phyloP scores from a whole-genome alignment of 2,113 vertebrate genomes.

The Indicator maculatus region DNA sequence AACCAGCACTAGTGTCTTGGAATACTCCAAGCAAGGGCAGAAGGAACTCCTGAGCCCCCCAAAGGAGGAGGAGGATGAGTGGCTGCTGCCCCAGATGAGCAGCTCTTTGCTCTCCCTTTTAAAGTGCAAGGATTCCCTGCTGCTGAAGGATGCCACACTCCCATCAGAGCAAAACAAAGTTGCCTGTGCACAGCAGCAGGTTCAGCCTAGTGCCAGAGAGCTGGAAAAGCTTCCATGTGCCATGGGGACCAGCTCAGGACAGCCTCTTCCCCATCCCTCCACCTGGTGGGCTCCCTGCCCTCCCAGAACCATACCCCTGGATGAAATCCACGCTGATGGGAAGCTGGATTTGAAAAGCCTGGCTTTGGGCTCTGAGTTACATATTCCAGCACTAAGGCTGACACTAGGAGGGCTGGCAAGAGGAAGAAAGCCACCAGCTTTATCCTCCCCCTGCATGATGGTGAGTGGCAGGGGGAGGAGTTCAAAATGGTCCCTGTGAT shows the following conservation, averaged over 20 bases:
- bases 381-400: neutral
- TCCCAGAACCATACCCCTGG: neutral
- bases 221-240: neutral
- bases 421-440: neutral
- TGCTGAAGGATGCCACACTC: neutral
- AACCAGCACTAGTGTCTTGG: neutral
- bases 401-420: neutral
- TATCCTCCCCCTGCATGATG: conserved; percentile 29
- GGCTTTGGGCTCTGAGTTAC: neutral
- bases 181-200: neutral
- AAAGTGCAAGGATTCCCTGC: neutral
- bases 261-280: neutral
- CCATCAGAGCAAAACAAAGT: neutral
- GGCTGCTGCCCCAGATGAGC: neutral
- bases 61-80: neutral
- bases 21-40: neutral
- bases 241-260: neutral
- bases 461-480: conserved; percentile 35
- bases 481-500: conserved; percentile 21
- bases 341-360: neutral
- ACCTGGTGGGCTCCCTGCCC: neutral
- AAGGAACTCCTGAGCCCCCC: neutral
- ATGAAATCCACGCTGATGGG: neutral
- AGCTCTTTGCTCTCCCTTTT: neutral
- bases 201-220: neutral